A percentile compares a stretch with the other conserved stretches of the same genome.
Conservation (phyloP, 2,888 invertebrate species). For the Allygus modestus region DNA sequence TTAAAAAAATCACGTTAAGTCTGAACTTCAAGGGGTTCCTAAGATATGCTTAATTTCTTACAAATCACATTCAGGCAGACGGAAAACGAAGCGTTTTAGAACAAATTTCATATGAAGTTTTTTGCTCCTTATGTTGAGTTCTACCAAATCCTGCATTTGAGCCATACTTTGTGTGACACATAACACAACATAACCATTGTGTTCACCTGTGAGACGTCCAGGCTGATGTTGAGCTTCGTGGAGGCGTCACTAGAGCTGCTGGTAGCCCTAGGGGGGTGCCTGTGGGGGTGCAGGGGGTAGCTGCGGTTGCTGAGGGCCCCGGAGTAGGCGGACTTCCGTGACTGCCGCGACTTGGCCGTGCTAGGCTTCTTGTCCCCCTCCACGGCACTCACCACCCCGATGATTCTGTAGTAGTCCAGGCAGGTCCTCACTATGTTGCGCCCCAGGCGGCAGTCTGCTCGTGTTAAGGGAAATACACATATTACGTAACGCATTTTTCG, state of each 20-base stretch:
- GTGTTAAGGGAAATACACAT: constrained; percentile 18
- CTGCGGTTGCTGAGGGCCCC: constrained; percentile 59
- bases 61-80: too few relatives aligned
- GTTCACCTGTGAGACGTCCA: constrained; percentile 53
- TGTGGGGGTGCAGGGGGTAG: constrained; percentile 44
- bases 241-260: constrained; percentile 62
- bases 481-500: too few relatives aligned
- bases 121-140: too few relatives aligned
- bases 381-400: constrained; percentile 76
- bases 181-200: too few relatives aligned
- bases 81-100: too few relatives aligned
- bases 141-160: too few relatives aligned
- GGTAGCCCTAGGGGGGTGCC: constrained; percentile 56
- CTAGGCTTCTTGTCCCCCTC: constrained; percentile 60
- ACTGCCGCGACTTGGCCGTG: constrained; percentile 49
- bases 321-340: constrained; percentile 37
- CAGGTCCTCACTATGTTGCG: constrained; percentile 86
- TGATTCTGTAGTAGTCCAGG: constrained; percentile 88
- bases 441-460: constrained; percentile 70
- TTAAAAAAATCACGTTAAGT: too few relatives aligned
- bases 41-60: too few relatives aligned
- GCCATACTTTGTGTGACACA: too few relatives aligned
- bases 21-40: too few relatives aligned
- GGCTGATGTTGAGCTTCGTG: constrained; percentile 56
- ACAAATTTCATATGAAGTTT: too few relatives aligned